Evolutionary conservation across 2,888 invertebrate species (phyloP), one percentile per base, ranked within the genome.

Genomic region (Lypha dubia): DNA sequence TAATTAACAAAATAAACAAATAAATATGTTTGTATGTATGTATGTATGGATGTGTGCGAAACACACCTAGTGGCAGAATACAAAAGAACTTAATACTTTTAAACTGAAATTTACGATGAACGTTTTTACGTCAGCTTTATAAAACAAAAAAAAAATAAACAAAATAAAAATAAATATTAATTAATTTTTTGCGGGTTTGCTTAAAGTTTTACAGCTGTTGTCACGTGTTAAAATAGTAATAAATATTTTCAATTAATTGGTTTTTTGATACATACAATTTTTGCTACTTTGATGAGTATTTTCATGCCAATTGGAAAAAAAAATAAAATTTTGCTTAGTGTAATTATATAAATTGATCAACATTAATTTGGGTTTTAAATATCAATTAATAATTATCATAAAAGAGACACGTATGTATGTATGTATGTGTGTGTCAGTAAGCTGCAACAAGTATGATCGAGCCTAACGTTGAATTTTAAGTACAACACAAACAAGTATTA

Each of bases 301-400:
- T n/a, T 62, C 70, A 46, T 56, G 32, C 51, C 32, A 67, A 28
- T 53, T 49, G 65, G 65, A 65, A 79, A 62, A 38, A 65, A 79
- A 62, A 38, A 41, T 24, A 24, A 35, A 49, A 53, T 46, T 44
- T 28, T 44, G 20, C 32, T 53, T 56, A 74, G 46, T 46, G 44
- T 58, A 56, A 83, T 65, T 83, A 74, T 35, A 38, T 17, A 63
- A 79, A 68, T 44, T 74, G n/a, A 38, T 32, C 35, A 63, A 62
- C 20, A 17, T 11, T 13, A 28, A 28, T 38, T 46, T 58, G 46
- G 38, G 83, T 68, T 79, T 83, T 74, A 83, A 79, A 83, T 62
- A 74, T 62, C 79, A 83, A 83, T 83, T 74, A 79, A 68, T n/a
- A 5, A 53, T 44, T 60, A 73, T 79, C 62, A 38, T 53, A 20